Base-by-base conservation (phyloP, 2,113 vertebrate genomes). In the Noctilio leporinus region DNA sequence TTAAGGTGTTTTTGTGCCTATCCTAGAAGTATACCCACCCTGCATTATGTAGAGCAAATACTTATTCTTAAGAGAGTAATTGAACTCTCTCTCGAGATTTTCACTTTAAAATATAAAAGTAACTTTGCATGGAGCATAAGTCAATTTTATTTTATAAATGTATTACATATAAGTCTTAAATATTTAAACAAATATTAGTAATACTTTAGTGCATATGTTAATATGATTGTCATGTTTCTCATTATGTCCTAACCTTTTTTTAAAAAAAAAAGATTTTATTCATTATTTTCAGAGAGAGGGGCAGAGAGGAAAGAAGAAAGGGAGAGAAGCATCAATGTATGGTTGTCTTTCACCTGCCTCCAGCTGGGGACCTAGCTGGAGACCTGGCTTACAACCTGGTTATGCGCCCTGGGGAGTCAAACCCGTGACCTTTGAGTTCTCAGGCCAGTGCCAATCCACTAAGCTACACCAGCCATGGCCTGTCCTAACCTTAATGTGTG, bases 11-110 rank as follows among this genome's bases (percentile, higher is more conserved):
- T 24, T 89, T 70, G 26, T 40, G 9, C 15, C 17, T 78, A 19
- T 85, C 4, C 5, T 47, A 49, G 67, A 69, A 83, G 89, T 35
- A 69, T 45, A 62, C 10, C 2, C 17, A 89, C 15, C 28, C 20
- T 55, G 4, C 38, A 16, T 62, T 73, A 53, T 26, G 16, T 53
- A 78, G n/a, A 59, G 5, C 20, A 35, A 73, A 47, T 4, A 62
- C 53, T 86, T 89, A 72, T 84, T 90, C 38, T 84, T 19, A 75
- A 35, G 40, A 38, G 9, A 78, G 8, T 87, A 94, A 82, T 10
- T n/a, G 22, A 33, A 83, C 69, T 62, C 43, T 72, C 62, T 97
- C 26, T 10, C 49, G 75, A 81, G 65, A 81, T 96, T 95, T 77
- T 62, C n/a, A 65, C 40, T 83, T 24, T 70, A 86, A 80, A 86